A percentile compares a stretch with the other conserved stretches of the same genome.
Evolutionary conservation across 1,140 invertebrate genomes (phyloP).

Genomic region (Nomia melanderi): DNA sequence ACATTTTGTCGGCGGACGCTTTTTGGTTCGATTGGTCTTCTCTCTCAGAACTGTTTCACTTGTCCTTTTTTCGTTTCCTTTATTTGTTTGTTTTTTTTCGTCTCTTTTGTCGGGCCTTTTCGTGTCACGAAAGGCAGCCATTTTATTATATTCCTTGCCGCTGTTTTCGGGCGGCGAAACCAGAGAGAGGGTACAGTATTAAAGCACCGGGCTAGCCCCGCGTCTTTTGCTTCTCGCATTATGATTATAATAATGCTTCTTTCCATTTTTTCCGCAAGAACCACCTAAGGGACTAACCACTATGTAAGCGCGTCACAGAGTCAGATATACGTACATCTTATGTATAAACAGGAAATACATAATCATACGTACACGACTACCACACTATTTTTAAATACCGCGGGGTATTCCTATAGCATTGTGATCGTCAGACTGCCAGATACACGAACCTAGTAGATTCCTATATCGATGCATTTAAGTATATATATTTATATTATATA

Average conservation of each 20-base stretch:
- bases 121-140: constrained; percentile 57
- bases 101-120: constrained; percentile 37
- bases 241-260: constrained; percentile 46
- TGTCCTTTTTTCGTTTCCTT: not conserved
- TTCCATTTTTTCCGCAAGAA: constrained; percentile 33
- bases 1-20: no score
- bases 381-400: constrained; percentile 43
- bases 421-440: constrained; percentile 74
- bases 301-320: constrained; percentile 1
- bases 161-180: constrained; percentile 20
- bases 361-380: constrained; percentile 25
- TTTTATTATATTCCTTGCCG: constrained; percentile 56
- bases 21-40: not conserved
- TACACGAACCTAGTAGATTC: constrained; percentile 70
- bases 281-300: constrained; percentile 22
- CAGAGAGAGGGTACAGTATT: constrained; percentile 54
- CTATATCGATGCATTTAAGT: constrained; percentile 75
- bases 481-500: constrained; percentile 69
- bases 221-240: constrained; percentile 54
- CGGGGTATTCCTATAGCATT: constrained; percentile 65
- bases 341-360: not conserved
- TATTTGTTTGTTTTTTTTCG: no score
- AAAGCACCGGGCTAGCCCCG: constrained; percentile 39
- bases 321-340: constrained; percentile 29
- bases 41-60: not conserved